These are phyloP conservation scores for Henicopernis longicauda DNA, from an alignment of 2,113 vertebrate species.

Conservation along the genomic window DNA sequence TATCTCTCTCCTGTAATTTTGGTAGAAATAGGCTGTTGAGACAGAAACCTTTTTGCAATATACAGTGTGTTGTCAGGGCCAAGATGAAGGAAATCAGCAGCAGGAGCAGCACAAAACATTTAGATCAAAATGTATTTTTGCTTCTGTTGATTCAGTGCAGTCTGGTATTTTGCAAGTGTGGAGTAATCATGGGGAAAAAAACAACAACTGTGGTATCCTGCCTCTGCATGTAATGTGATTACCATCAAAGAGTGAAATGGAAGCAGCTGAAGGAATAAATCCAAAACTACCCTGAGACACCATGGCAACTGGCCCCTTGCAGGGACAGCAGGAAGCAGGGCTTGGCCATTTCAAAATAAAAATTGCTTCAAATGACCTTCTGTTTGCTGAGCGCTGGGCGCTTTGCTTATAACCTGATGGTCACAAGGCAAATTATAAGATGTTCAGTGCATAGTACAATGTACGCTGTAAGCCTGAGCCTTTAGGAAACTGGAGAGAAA, in stretches of 20 bases:
- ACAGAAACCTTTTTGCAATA: background rate
- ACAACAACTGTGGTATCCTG: background rate
- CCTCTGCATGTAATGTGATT: conserved; percentile 4
- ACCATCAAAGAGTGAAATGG: background rate
- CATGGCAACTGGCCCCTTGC: conserved; percentile 67
- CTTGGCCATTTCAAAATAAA: background rate
- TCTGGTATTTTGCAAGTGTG: background rate
- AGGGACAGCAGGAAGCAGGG: background rate
- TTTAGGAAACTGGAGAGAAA: background rate
- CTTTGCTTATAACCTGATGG: background rate
- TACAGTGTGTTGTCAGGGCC: background rate
- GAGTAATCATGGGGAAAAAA: background rate
- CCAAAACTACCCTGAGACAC: conserved; percentile 43
- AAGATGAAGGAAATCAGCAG: background rate
- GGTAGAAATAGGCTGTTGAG: background rate
- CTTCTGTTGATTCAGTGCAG: background rate
- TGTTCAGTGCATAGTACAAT: background rate
- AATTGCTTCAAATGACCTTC: background rate
- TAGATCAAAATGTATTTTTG: background rate
- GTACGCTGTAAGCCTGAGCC: background rate
- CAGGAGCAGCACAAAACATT: background rate
- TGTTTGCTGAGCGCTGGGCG: background rate
- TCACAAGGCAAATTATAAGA: background rate
- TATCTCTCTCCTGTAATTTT: background rate
- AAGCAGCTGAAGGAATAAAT: conserved; percentile 33